These are phyloP conservation scores for Sarcophaga bullata DNA, from an alignment of 1,140 invertebrate genomes.

Conservation along the genomic window DNA sequence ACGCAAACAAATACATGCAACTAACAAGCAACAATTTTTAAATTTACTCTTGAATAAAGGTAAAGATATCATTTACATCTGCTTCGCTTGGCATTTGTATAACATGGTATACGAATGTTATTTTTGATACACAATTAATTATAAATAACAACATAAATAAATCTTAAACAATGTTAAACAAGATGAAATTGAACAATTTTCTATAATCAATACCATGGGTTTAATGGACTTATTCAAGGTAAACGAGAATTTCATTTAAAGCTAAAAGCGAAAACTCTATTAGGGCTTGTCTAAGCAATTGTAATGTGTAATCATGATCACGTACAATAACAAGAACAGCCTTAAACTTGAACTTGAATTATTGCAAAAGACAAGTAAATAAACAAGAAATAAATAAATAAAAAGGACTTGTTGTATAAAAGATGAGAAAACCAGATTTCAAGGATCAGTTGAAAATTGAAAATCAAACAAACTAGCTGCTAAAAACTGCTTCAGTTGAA, in stretches of 20 bases:
- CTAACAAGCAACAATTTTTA: too few species aligned
- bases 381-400: background rate
- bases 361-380: background rate
- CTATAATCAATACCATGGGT: background rate
- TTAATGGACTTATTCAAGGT: background rate
- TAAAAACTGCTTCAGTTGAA: background rate
- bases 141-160: too few species aligned
- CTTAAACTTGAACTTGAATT: slow-evolving; percentile 11
- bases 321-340: background rate
- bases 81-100: too few species aligned
- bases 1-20: too few species aligned
- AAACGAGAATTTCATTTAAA: background rate
- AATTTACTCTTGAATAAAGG: too few species aligned
- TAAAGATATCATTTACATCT: too few species aligned
- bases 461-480: background rate
- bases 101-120: too few species aligned
- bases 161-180: too few species aligned
- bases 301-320: background rate
- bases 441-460: background rate
- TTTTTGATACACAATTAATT: too few species aligned
- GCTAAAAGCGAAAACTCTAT: background rate
- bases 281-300: background rate
- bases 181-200: too few species aligned
- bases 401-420: background rate
- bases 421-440: background rate